These are phyloP conservation scores for Papilio dardanus DNA, from an alignment of 1,140 invertebrate genomes.

Conservation along the genomic window DNA sequence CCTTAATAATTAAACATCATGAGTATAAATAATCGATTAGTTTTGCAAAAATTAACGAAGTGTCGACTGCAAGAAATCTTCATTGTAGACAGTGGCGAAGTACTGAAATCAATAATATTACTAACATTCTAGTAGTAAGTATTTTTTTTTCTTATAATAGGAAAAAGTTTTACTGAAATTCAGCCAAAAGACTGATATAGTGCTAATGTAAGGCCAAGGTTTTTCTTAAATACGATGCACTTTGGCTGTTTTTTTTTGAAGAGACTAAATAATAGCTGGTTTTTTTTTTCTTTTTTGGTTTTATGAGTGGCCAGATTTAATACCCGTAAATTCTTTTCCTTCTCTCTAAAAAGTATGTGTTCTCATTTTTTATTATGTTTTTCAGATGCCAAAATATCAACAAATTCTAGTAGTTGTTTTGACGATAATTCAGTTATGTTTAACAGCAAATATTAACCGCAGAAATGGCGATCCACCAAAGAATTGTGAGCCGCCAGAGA, in stretches of 20 bases:
- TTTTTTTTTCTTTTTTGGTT: too few species aligned
- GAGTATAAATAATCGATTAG: constrained; percentile 17
- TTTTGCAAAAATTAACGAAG: neutral
- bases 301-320: too few species aligned
- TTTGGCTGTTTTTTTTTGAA: too few species aligned
- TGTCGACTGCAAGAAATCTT: neutral
- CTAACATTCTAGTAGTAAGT: neutral
- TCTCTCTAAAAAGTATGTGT: too few species aligned
- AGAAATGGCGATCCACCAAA: constrained; percentile 14
- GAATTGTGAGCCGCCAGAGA: neutral
- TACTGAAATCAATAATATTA: neutral
- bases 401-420: neutral
- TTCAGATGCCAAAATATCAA: neutral
- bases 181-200: neutral
- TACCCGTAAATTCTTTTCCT: too few species aligned
- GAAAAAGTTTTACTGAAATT: neutral
- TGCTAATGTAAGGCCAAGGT: neutral
- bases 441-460: neutral
- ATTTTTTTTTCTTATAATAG: neutral
- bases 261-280: too few species aligned
- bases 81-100: neutral
- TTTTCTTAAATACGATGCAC: neutral
- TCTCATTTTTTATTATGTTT: neutral
- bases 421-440: neutral
- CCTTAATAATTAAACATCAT: constrained; percentile 2